Evolutionary conservation across 2,888 invertebrate genomes (phyloP), one percentile per base, ranked within the genome.

Genomic region (Drosophila leonis): DNA sequence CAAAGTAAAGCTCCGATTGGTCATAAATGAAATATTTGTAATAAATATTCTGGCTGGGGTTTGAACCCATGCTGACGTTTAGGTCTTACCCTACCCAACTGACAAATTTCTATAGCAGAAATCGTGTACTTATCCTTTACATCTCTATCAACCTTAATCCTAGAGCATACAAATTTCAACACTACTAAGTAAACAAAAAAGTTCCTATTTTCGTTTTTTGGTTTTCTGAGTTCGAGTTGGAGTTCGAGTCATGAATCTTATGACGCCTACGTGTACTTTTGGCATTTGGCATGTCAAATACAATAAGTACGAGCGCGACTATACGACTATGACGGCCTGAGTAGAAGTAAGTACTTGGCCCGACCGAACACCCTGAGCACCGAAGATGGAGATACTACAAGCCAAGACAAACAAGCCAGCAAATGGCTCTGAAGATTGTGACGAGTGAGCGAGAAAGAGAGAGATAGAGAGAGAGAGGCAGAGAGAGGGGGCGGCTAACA

Each of bases 251-350:
- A 90, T 87, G 90, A 87, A 88, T 90, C 87, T 90, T 90, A 77
- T 90, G 87, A 89, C 91, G 91, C 90, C 90, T 88, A 91, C 91
- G 88, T 91, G 87, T 79, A 75, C 88, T 82, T 91, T 90, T 91
- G 88, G 88, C 90, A 91, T 91, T 91, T 91, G 90, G 78, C 88
- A 88, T 90, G 91, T 85, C 91, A 91, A 91, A 91, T 84, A 83
- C 78, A 82, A 86, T 80, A 81, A 86, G 79, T 82, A 82, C 86
- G 71, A 80, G 72, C 67, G 60, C 62, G 75, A 49, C 49, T 33
- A 49, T 49, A 33, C 51, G 51, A 67, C 75, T 61, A 61, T 59
- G 65, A 64, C 55, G 59, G 75, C 29, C 78, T 65, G 75, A 65
- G 65, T 68, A 56, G 63, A 49, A 49, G 54, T 63, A 76, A 67